These are phyloP conservation scores for Noctua pronuba DNA, from an alignment of 2,888 invertebrate genomes.

Conservation along the genomic window DNA sequence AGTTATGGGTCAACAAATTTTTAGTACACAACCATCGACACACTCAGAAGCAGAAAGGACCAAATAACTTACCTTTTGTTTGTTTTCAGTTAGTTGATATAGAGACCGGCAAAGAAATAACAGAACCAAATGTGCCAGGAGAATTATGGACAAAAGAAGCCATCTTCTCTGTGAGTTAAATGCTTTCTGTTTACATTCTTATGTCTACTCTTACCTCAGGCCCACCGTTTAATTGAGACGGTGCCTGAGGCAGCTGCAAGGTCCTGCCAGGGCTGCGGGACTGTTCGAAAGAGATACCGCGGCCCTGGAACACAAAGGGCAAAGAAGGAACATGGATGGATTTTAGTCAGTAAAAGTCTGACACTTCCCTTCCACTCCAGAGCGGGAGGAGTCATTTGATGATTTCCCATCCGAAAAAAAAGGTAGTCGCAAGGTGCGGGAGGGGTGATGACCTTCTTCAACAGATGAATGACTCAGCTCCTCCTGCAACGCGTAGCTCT, in stretches of 20 bases:
- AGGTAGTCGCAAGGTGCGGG: not conserved
- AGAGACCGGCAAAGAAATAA: conserved; percentile 78
- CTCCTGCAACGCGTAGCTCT: not conserved
- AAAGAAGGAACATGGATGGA: too few relatives aligned
- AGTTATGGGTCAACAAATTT: too few relatives aligned
- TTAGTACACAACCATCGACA: too few relatives aligned
- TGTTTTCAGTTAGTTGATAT: conserved; percentile 80
- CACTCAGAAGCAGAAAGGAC: conserved; percentile 73
- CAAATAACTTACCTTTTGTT: too few relatives aligned
- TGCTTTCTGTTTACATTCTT: conserved; percentile 19
- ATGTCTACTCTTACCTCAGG: too few relatives aligned
- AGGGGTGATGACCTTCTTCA: not conserved
- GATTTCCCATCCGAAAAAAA: too few relatives aligned
- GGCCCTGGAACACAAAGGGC: too few relatives aligned
- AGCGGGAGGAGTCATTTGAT: too few relatives aligned
- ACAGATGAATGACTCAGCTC: not conserved
- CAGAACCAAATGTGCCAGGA: conserved; percentile 77
- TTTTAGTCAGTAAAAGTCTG: too few relatives aligned
- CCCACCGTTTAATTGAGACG: not conserved
- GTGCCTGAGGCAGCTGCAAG: not conserved
- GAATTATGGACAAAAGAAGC: conserved; percentile 78
- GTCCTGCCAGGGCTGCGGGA: too few relatives aligned
- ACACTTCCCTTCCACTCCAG: too few relatives aligned
- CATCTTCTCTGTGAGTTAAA: conserved; percentile 74
- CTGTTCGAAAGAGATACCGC: too few relatives aligned